These are phyloP conservation scores for Meliscaeva auricollis DNA, from an alignment of 2,888 invertebrate genomes.

Conservation along the genomic window DNA sequence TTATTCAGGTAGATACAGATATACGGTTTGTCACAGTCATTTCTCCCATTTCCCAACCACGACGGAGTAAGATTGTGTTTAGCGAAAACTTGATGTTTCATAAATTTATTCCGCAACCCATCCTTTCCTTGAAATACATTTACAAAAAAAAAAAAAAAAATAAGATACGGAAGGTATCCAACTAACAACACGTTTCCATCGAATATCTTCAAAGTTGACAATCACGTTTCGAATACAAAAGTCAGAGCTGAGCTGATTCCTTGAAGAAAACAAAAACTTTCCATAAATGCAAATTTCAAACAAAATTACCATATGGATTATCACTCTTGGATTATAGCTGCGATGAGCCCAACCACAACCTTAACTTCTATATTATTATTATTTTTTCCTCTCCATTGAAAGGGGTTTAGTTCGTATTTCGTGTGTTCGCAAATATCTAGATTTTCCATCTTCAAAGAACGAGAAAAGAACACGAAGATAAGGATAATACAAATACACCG, in stretches of 20 bases:
- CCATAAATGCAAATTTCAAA: constrained; percentile 45
- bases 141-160: not conserved
- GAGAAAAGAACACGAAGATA: not conserved
- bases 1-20: not conserved
- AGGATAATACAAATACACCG: constrained; percentile 5
- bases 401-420: constrained; percentile 46
- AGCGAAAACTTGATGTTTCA: constrained; percentile 14
- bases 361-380: constrained; percentile 42
- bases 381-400: constrained; percentile 39
- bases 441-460: constrained; percentile 53
- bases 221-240: constrained; percentile 46
- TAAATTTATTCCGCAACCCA: constrained; percentile 24
- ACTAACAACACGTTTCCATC: constrained; percentile 2
- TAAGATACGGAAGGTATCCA: not conserved
- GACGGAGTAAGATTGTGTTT: not conserved
- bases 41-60: constrained; percentile 2
- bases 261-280: constrained; percentile 38
- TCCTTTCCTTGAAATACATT: not conserved
- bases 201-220: constrained; percentile 50
- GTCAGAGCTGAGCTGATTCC: constrained; percentile 6
- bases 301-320: constrained; percentile 72
- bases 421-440: constrained; percentile 53
- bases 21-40: constrained; percentile 5
- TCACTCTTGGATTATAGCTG: constrained; percentile 64
- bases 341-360: constrained; percentile 58